Percentiles rank a stretch among this genome's conserved stretches.
Conservation (phyloP, 2,888 invertebrate genomes). For the Cotesia congregata region DNA sequence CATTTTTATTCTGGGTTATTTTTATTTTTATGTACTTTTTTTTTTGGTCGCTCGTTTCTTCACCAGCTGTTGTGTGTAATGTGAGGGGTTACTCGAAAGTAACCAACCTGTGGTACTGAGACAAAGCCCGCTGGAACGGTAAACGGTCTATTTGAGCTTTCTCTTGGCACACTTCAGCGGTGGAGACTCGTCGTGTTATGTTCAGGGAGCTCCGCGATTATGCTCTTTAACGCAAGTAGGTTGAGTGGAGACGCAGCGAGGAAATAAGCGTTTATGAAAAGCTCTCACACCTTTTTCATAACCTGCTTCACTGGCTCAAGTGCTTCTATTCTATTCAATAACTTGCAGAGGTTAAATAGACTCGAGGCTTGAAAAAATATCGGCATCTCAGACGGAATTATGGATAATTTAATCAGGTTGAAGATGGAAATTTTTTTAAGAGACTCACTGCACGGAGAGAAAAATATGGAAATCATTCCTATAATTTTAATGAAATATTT, state of each 20-base stretch:
- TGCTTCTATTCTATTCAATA: conserved; percentile 1
- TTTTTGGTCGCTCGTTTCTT: conserved; percentile 2
- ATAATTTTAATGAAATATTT: no score
- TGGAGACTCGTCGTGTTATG: background rate
- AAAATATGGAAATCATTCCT: no score
- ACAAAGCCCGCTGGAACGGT: conserved; percentile 28
- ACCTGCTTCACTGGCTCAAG: background rate
- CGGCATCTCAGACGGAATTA: no score
- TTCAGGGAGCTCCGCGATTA: conserved; percentile 22
- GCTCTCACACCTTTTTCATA: background rate
- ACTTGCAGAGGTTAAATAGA: background rate
- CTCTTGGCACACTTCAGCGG: conserved; percentile 9
- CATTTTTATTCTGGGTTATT: conserved; percentile 5
- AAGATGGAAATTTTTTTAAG: no score
- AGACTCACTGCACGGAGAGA: no score
- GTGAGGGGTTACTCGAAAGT: background rate
- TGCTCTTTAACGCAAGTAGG: conserved; percentile 28
- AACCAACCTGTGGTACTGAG: conserved; percentile 11
- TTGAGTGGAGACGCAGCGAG: conserved; percentile 19
- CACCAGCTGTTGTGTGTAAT: conserved; percentile 3
- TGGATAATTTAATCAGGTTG: background rate
- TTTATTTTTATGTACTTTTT: background rate
- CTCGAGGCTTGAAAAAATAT: background rate
- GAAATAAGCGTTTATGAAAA: conserved; percentile 19
- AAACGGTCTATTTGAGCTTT: conserved; percentile 33